Base-by-base conservation (phyloP, 1,140 invertebrate species). In the Lerema accius region DNA sequence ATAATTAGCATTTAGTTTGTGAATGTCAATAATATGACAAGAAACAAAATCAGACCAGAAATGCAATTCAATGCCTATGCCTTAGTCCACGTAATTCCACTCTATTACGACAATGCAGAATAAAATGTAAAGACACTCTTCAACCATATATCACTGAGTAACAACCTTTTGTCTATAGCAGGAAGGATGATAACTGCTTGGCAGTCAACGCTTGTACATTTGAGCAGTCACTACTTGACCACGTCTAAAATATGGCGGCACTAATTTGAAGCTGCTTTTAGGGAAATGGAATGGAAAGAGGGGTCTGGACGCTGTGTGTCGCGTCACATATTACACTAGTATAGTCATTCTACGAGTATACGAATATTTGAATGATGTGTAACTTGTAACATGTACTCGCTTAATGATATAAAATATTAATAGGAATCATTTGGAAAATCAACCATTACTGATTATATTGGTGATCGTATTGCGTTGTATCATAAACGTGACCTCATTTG, bases 201-300 rank as follows among this genome's bases (percentile, higher is more conserved):
- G 40, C 10, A 5, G n/a, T 32, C 10, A 4, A 56, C 11, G 13
- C 13, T 43, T 43, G 23, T 56, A 56, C 53, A 56, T 45, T 56
- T 56, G 53, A 32, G 13, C 40, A 56, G 7, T 39, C 39, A 56
- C 42, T 45, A 55, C 64, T 66, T 66, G 64, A 66, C 64, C 56
- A 59, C 56, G 49, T 60, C 56, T 66, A 66, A 66, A 65, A 66
- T 61, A 65, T 51, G 49, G 56, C 56, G 40, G 49, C 56, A 53
- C 63, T 65, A 65, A 65, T 65, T 65, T 65, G 63, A 60, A 55
- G 39, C 55, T 49, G 42, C 48, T 23, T 37, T n/a, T 55, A 40
- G 15, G 9, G 40, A 43, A 65, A 60, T 45, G 48, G 39, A 13
- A 39, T 46, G 55, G 48, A 35, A 50, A 53, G 17, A 40, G 48